A percentile compares a stretch with the other conserved stretches of the same genome.
Evolutionary conservation across 2,888 invertebrate genomes (phyloP).

Genomic region (Nipponacmea schrenckii): DNA sequence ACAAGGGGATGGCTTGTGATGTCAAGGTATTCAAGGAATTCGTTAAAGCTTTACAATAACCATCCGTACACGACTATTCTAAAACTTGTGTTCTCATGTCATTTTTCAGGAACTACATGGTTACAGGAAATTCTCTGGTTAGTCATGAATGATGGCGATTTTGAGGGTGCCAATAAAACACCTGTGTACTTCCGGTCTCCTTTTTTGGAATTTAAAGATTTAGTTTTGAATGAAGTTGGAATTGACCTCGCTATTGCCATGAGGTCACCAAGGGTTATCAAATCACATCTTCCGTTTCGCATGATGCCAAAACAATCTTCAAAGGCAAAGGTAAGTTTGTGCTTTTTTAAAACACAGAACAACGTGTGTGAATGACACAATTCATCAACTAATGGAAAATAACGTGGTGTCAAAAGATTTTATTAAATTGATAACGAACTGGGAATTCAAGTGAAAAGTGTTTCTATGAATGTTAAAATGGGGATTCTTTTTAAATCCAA

Average conservation of each 20-base stretch:
- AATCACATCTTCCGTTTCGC: constrained; percentile 58
- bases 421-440: no score
- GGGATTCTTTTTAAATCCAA: no score
- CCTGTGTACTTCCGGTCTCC: constrained; percentile 61
- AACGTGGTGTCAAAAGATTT: no score
- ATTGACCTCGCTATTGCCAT: constrained; percentile 50
- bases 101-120: constrained; percentile 69
- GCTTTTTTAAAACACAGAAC: no score
- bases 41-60: no score
- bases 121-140: constrained; percentile 68
- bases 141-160: constrained; percentile 64
- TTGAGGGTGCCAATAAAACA: constrained; percentile 54
- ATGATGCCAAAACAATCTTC: constrained; percentile 39
- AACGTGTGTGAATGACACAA: no score
- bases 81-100: not conserved
- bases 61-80: no score
- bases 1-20: no score
- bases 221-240: constrained; percentile 54
- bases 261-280: constrained; percentile 61
- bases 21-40: no score
- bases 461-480: no score
- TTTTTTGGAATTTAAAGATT: constrained; percentile 61
- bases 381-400: no score
- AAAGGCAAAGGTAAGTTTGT: not conserved
- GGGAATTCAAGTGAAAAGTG: no score